These are phyloP conservation scores for Halcyon malimbica DNA, from an alignment of 2,113 vertebrate genomes.

Conservation along the genomic window DNA sequence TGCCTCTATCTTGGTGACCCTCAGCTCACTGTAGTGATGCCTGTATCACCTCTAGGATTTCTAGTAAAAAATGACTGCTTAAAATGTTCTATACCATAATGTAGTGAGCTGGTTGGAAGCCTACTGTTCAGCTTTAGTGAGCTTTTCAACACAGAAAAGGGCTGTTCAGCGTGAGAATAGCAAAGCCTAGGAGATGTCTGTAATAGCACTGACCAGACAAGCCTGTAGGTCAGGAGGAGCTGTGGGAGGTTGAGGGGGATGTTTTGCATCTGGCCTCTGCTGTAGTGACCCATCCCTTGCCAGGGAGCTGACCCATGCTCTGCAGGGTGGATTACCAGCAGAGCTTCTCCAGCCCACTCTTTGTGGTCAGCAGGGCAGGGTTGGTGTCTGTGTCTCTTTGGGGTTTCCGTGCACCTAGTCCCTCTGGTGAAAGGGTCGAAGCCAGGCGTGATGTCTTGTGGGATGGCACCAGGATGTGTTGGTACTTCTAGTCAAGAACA, in stretches of 20 bases:
- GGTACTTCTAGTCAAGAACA: neutral
- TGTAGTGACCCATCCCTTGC: neutral
- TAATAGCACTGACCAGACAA: neutral
- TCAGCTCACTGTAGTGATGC: neutral
- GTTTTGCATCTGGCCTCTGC: neutral
- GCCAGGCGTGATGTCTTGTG: neutral
- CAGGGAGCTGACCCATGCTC: neutral
- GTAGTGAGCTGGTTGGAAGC: neutral
- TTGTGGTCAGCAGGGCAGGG: fast-evolving
- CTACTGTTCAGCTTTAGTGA: neutral
- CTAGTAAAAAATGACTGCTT: neutral
- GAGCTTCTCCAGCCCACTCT: neutral
- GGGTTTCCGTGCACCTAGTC: fast-evolving
- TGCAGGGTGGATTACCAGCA: neutral
- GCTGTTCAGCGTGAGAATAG: neutral
- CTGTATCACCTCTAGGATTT: neutral
- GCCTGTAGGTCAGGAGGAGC: neutral
- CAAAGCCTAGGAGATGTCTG: neutral
- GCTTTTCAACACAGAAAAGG: neutral
- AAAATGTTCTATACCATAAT: neutral
- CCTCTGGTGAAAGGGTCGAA: neutral
- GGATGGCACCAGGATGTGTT: neutral
- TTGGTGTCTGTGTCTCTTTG: neutral
- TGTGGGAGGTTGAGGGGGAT: neutral
- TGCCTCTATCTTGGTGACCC: neutral